Base-by-base conservation (phyloP, 2,888 invertebrate species). In the Abrostola tripartita region DNA sequence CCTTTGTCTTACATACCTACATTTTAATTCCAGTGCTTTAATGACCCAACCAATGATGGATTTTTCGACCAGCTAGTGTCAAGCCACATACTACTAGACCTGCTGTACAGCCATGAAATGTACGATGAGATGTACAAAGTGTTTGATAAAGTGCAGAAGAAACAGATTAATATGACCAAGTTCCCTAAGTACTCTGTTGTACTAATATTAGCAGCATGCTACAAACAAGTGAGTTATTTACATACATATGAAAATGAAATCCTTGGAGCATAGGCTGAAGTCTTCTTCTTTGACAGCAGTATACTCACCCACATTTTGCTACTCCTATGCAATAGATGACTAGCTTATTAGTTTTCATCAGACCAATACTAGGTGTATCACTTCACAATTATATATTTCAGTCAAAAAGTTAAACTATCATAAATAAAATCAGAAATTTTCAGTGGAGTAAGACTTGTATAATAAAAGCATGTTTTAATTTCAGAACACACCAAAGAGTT, bases 31-130 rank as follows among this genome's bases (percentile, higher is more conserved):
- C 87, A 96, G 96, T 95, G 95, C 70, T 97, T 97, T 82, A 95
- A 95, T 74, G 95, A 96, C 74, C 95, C 96, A 1, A 91, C 91
- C 50, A 90, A 97, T 38, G 87, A 88, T 14, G 95, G 95, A 7
- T 96, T 98, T 83, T 98, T 97, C 86, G 96, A 97, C 84, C 98
- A 98, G 84, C 82, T 96, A 11, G 92, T 96, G 6, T 92, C 95
- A 0, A 96, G 95, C 81, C 96, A 97, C 81, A 91, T 98, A 61
- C 84, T 97, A 0, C 88, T 97, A 81, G 97, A 97, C 88, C 90
- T 98, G 4, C 89, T 98, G 0, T 97, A 95, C 83, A 96, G 95
- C 67, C 96, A 97, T 85, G 88, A 94, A 71, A 96, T 94, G 92
- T 98, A 96, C 83, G 87, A 96, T 35, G 96, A 97, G 65, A 95